Percentiles rank a stretch among this genome's conserved stretches.
These are phyloP conservation scores for Meloidogyne hapla DNA, from an alignment of 1,140 invertebrate genomes.

Conservation along the genomic window DNA sequence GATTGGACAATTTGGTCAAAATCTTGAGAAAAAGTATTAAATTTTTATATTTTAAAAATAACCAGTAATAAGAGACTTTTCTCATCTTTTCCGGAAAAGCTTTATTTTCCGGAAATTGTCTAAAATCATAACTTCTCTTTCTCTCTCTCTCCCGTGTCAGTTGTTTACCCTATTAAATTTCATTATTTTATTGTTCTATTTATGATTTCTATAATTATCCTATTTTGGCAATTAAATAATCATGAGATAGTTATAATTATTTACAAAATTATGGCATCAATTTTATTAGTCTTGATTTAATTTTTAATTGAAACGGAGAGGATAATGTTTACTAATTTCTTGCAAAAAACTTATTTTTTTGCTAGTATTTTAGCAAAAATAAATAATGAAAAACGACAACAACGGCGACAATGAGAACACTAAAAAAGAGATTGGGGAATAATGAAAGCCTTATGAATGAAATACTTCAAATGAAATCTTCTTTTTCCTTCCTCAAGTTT, in stretches of 20 bases:
- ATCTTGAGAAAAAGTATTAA: too few relatives aligned
- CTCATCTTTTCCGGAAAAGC: too few relatives aligned
- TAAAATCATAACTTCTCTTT: neutral
- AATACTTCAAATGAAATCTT: neutral
- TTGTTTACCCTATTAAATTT: neutral
- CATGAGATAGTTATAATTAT: too few relatives aligned
- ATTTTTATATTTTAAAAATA: too few relatives aligned
- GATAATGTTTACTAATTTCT: too few relatives aligned
- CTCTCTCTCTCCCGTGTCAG: neutral
- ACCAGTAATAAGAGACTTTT: too few relatives aligned
- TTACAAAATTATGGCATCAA: too few relatives aligned
- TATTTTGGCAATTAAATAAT: too few relatives aligned
- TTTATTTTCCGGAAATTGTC: neutral
- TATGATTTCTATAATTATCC: too few relatives aligned
- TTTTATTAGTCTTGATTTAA: too few relatives aligned
- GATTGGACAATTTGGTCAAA: too few relatives aligned
- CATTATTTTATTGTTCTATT: neutral
- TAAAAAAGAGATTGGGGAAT: neutral
- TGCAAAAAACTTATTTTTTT: neutral
- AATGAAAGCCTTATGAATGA: conserved; percentile 3
- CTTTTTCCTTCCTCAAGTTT: conserved; percentile 4
- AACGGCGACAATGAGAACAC: neutral
- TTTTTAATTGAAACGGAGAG: too few relatives aligned
- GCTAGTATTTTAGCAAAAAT: neutral
- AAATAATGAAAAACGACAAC: neutral